These are phyloP conservation scores for Taxidea taxus DNA, from an alignment of 2,113 vertebrate genomes.

Conservation along the genomic window DNA sequence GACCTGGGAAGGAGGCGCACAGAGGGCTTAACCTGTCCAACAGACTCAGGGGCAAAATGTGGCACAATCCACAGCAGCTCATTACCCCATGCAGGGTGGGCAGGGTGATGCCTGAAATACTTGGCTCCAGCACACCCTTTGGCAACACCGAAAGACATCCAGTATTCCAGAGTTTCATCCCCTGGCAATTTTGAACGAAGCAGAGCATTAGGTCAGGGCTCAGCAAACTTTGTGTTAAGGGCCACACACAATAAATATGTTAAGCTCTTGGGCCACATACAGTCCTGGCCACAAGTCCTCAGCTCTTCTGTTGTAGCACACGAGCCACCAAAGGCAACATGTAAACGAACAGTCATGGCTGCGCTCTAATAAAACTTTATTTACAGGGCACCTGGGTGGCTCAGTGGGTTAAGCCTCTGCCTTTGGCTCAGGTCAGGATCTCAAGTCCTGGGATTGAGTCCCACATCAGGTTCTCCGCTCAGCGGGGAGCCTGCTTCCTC, in stretches of 20 bases:
- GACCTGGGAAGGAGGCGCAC: fast-evolving
- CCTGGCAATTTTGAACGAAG: background rate
- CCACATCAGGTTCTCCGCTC: too few relatives aligned
- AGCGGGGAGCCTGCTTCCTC: too few relatives aligned
- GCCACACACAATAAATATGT: background rate
- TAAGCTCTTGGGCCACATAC: background rate
- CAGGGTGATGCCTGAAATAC: background rate
- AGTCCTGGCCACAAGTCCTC: background rate
- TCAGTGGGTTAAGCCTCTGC: too few relatives aligned
- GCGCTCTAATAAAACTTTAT: background rate
- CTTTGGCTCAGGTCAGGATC: too few relatives aligned
- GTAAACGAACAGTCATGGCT: background rate
- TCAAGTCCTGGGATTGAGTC: too few relatives aligned
- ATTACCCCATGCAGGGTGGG: background rate
- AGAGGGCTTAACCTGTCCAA: too few relatives aligned
- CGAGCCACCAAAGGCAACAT: background rate
- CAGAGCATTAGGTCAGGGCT: background rate
- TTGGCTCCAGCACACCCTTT: background rate
- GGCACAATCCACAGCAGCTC: background rate
- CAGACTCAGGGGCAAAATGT: background rate
- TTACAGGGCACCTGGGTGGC: too few relatives aligned
- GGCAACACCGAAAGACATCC: background rate
- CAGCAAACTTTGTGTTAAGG: background rate
- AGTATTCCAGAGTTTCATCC: background rate
- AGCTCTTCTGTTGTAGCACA: background rate